These are phyloP conservation scores for Lordiphosa clarofinis DNA, from an alignment of 1,140 invertebrate genomes.

Conservation along the genomic window DNA sequence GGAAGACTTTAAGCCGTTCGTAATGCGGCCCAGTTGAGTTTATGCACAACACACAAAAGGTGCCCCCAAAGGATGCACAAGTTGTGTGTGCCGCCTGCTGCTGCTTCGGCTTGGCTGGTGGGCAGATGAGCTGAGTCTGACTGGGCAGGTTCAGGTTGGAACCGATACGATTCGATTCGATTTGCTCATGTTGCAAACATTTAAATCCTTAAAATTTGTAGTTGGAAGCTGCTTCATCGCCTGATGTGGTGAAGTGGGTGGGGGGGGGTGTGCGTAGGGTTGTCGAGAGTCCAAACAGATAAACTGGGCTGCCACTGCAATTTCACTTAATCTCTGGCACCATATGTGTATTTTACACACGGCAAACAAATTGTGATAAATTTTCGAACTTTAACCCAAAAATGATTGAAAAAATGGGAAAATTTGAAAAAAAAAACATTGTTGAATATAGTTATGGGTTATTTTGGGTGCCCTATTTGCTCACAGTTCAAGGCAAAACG, in stretches of 20 bases:
- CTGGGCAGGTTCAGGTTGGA: slow-evolving; percentile 13
- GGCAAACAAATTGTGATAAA: background rate
- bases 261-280: slow-evolving; percentile 23
- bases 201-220: slow-evolving; percentile 76
- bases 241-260: background rate
- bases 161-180: slow-evolving; percentile 44
- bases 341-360: slow-evolving; percentile 1
- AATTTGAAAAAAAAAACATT: no score
- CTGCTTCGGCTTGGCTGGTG: slow-evolving; percentile 5
- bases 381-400: no score
- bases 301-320: slow-evolving; percentile 26
- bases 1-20: slow-evolving; percentile 72
- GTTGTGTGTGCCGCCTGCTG: slow-evolving; percentile 16
- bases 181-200: slow-evolving; percentile 54
- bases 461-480: no score
- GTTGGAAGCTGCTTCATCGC: slow-evolving; percentile 5
- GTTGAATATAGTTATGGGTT: no score
- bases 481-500: no score
- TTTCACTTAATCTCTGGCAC: slow-evolving; percentile 5
- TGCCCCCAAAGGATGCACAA: slow-evolving; percentile 36
- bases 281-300: slow-evolving; percentile 21
- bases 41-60: slow-evolving; percentile 60
- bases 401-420: no score
- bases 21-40: slow-evolving; percentile 59
- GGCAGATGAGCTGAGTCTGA: slow-evolving; percentile 17